Evolutionary conservation across 2,888 invertebrate genomes (phyloP).

Genomic region (Scaptomyza cyrtandrae): DNA sequence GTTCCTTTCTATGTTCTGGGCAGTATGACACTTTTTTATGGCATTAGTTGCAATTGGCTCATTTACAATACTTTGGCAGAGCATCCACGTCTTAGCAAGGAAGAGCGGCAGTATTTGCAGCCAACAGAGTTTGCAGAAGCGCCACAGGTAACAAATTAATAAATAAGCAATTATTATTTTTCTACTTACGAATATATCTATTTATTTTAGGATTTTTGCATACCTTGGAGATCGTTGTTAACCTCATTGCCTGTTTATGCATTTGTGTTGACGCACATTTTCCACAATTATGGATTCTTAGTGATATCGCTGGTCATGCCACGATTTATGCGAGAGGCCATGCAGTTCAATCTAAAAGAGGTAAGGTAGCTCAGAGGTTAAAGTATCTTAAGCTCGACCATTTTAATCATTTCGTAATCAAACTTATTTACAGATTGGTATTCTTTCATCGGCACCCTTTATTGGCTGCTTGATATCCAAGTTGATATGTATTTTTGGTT

Average conservation of each 20-base stretch:
- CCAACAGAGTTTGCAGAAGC: slow-evolving; percentile 24
- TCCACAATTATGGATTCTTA: slow-evolving; percentile 84
- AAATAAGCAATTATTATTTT: background rate
- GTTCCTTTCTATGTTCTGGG: slow-evolving; percentile 86
- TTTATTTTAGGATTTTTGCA: slow-evolving; percentile 64
- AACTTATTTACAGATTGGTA: slow-evolving; percentile 63
- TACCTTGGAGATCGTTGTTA: slow-evolving; percentile 85
- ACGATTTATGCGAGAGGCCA: slow-evolving; percentile 84
- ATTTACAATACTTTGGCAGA: slow-evolving; percentile 86
- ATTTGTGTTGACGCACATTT: slow-evolving; percentile 85
- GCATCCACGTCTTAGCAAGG: slow-evolving; percentile 86
- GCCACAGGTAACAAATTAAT: slow-evolving; percentile 50
- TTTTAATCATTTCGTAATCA: background rate
- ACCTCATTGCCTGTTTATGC: slow-evolving; percentile 85
- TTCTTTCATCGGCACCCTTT: slow-evolving; percentile 74
- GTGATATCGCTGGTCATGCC: slow-evolving; percentile 83
- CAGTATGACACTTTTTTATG: slow-evolving; percentile 70
- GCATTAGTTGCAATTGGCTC: slow-evolving; percentile 71
- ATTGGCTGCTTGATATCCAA: slow-evolving; percentile 75
- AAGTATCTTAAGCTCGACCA: background rate
- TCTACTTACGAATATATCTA: background rate
- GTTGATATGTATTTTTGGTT: slow-evolving; percentile 67
- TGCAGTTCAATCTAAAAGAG: slow-evolving; percentile 83
- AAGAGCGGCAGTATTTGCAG: slow-evolving; percentile 82
- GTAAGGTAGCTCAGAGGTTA: slow-evolving; percentile 64